Evolutionary conservation across 2,888 invertebrate species (phyloP).

Genomic region (Torymus texanus): DNA sequence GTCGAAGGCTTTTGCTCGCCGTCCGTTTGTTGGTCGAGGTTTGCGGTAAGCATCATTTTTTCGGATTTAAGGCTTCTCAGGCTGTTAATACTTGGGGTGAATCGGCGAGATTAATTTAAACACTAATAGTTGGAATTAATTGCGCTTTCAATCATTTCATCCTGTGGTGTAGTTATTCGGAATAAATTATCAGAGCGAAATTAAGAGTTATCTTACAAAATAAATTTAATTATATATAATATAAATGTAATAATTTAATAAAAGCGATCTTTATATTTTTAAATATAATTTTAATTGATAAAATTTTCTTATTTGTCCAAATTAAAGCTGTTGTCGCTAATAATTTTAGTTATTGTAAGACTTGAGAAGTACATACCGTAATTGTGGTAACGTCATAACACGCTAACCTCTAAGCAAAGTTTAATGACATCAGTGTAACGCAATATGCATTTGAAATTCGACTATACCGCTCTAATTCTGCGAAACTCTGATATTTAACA

Average conservation of each 20-base stretch:
- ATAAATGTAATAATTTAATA: too few relatives aligned
- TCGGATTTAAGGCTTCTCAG: neutral
- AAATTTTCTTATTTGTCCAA: neutral
- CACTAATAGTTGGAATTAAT: too few relatives aligned
- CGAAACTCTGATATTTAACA: too few relatives aligned
- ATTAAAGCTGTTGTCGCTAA: neutral
- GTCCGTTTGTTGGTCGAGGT: neutral
- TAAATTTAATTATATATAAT: too few relatives aligned
- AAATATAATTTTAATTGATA: too few relatives aligned
- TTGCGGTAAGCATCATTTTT: neutral
- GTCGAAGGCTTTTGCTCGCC: constrained; percentile 19
- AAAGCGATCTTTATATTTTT: too few relatives aligned
- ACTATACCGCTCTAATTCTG: neutral
- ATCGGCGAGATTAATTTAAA: too few relatives aligned
- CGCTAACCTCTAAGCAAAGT: constrained; percentile 32
- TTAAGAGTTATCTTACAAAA: too few relatives aligned
- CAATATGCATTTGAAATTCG: constrained; percentile 25
- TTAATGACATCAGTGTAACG: constrained; percentile 23
- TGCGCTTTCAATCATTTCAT: too few relatives aligned
- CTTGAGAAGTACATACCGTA: neutral
- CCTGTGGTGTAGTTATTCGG: too few relatives aligned
- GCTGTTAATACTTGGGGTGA: too few relatives aligned
- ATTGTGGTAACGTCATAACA: constrained; percentile 1
- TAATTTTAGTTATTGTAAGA: constrained; percentile 2
- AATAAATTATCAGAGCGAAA: too few relatives aligned